These are phyloP conservation scores for Isurus oxyrinchus DNA, from an alignment of 2,113 vertebrate genomes.

Conservation along the genomic window DNA sequence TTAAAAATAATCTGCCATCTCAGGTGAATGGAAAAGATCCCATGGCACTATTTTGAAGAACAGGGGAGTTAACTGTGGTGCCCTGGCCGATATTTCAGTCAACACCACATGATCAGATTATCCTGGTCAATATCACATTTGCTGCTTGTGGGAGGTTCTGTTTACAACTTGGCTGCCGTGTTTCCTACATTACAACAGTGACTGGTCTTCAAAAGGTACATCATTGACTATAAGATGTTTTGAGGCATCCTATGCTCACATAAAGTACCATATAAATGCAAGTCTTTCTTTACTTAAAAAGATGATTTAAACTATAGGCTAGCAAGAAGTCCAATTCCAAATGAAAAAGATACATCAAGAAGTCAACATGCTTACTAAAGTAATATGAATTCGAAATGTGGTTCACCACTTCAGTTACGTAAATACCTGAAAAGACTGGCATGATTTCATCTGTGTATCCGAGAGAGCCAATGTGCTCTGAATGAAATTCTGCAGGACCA, in stretches of 20 bases:
- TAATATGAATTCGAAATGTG: background rate
- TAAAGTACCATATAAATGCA: too few species aligned
- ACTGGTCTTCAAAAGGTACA: background rate
- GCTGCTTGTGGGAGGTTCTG: background rate
- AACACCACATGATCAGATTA: background rate
- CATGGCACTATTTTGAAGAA: too few species aligned
- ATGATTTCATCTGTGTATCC: constrained; percentile 80
- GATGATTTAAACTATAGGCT: background rate
- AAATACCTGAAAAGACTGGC: constrained; percentile 79
- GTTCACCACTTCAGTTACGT: background rate
- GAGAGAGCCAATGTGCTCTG: constrained; percentile 87
- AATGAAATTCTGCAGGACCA: constrained; percentile 86
- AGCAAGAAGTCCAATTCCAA: background rate
- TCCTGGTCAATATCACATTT: background rate
- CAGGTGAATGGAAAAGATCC: background rate
- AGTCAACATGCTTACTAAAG: background rate
- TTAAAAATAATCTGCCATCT: background rate
- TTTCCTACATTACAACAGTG: background rate
- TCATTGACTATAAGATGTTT: background rate
- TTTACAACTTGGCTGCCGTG: background rate
- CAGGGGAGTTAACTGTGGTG: background rate
- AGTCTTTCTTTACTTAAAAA: background rate
- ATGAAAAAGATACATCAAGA: background rate
- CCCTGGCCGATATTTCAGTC: background rate
- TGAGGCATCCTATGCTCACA: background rate